A percentile compares a stretch with the other conserved stretches of the same genome.
These are phyloP conservation scores for Sebastes goodei DNA, from an alignment of 2,797 vertebrate species.

Conservation along the genomic window DNA sequence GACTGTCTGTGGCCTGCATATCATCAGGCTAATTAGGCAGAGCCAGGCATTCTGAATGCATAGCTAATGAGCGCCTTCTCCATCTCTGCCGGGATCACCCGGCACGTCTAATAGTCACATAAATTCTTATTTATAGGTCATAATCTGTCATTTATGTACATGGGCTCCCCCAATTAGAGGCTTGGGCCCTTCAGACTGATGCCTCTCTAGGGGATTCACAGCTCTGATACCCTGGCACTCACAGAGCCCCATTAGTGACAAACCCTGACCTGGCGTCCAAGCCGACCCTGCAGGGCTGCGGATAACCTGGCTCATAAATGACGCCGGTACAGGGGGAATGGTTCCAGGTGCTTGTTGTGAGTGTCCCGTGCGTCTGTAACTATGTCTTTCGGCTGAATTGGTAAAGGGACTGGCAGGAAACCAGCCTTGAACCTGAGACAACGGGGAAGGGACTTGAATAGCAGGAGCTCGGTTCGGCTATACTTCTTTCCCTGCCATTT, in stretches of 20 bases:
- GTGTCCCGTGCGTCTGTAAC: slow-evolving; percentile 40
- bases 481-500: slow-evolving; percentile 36
- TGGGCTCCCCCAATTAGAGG: slow-evolving; percentile 79
- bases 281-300: slow-evolving; percentile 52
- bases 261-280: slow-evolving; percentile 62
- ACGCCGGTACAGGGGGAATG: slow-evolving; percentile 36
- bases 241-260: slow-evolving; percentile 77
- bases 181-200: slow-evolving; percentile 73
- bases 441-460: not conserved
- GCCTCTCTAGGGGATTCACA: slow-evolving; percentile 79
- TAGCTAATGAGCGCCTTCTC: slow-evolving; percentile 80
- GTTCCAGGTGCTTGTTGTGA: slow-evolving; percentile 66
- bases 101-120: slow-evolving; percentile 85
- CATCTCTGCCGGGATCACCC: slow-evolving; percentile 79
- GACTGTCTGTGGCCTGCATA: slow-evolving; percentile 68
- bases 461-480: not conserved
- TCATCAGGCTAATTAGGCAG: slow-evolving; percentile 76
- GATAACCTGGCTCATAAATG: slow-evolving; percentile 75
- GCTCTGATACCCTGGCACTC: slow-evolving; percentile 69
- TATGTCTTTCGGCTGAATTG: slow-evolving; percentile 29
- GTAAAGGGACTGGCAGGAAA: slow-evolving; percentile 42
- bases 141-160: slow-evolving; percentile 86
- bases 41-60: slow-evolving; percentile 72
- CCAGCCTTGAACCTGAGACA: slow-evolving; percentile 25
- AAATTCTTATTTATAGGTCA: slow-evolving; percentile 88